Percentiles rank a stretch among this genome's conserved stretches.
Conservation (phyloP, 1,140 invertebrate species). For the Caenorhabditis remanei region DNA sequence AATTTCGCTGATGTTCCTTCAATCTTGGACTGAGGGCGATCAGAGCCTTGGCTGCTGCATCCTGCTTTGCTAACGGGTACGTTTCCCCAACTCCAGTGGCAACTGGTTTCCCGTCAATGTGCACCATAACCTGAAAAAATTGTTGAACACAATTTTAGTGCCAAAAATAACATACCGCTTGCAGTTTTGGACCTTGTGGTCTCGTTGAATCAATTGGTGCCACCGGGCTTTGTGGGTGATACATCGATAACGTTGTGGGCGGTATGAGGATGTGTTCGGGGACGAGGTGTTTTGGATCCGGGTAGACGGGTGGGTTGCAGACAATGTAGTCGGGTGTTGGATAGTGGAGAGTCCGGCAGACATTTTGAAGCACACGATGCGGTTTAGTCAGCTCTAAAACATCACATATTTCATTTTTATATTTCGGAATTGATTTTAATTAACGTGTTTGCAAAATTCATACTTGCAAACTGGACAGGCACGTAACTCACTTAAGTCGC, state of each 20-base stretch:
- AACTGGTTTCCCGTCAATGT: slow-evolving; percentile 24
- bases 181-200: slow-evolving; percentile 7
- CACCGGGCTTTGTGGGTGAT: not conserved
- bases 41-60: slow-evolving; percentile 1
- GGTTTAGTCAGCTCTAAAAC: slow-evolving; percentile 14
- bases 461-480: too few relatives aligned
- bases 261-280: slow-evolving; percentile 18
- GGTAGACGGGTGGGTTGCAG: not conserved
- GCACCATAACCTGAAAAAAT: slow-evolving; percentile 1
- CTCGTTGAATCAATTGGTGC: not conserved
- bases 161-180: not conserved
- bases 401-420: not conserved
- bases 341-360: slow-evolving; percentile 11
- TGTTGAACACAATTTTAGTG: not conserved
- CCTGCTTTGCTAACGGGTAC: slow-evolving; percentile 1
- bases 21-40: not conserved
- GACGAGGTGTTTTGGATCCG: not conserved
- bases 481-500: too few relatives aligned
- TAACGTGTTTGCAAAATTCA: too few relatives aligned
- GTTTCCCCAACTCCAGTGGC: slow-evolving; percentile 16
- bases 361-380: slow-evolving; percentile 12
- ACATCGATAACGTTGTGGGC: not conserved
- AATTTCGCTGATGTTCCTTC: not conserved
- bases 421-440: too few relatives aligned
- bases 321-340: not conserved